Base-by-base conservation (phyloP, 2,797 vertebrate species). In the Percopsis omiscomaycus region DNA sequence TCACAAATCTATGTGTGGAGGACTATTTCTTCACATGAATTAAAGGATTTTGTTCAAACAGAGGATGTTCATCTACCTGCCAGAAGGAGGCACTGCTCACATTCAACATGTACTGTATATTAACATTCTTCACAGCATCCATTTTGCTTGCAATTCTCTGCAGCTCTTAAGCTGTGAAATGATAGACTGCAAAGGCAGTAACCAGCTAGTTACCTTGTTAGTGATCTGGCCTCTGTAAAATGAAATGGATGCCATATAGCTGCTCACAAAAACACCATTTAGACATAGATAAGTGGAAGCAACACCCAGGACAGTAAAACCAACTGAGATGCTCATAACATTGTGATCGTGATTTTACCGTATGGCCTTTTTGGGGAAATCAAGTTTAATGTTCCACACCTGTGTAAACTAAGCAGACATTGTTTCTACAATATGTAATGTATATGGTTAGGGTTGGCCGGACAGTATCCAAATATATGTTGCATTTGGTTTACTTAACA, bases 101-200 rank as follows among this genome's bases (percentile, higher is more conserved):
- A 78, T 81, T 83, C 68, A 70, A 56, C 30, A 15, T 37, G 32
- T 37, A 37, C 32, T 5, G 5, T 37, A 37, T 37, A 61, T 81
- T 66, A 63, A 68, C 66, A 73, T 74, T 78, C 73, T 71, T 70
- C 75, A 69, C 72, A 88, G 90, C 87, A 86, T 89, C 90, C 90
- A 91, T 91, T 90, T 91, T 91, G 81, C 90, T 80, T 86, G 81
- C 75, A 81, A 82, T 88, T 56, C 78, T 80, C 68, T 77, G 75
- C 81, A 83, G 81, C 79, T 83, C 79, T 81, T 84, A 71, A 85
- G 58, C 74, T 74, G 71, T 79, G 87, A 91, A 90, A 88, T 89
- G 86, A 91, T 91, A 67, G 80, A 80, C 81, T 69, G 75, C 64
- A 61, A 66, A 78, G 67, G 68, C 73, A 71, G 79, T 57, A 63